Evolutionary conservation across 2,888 invertebrate genomes (phyloP).

Genomic region (Sphaeridia pumilis): DNA sequence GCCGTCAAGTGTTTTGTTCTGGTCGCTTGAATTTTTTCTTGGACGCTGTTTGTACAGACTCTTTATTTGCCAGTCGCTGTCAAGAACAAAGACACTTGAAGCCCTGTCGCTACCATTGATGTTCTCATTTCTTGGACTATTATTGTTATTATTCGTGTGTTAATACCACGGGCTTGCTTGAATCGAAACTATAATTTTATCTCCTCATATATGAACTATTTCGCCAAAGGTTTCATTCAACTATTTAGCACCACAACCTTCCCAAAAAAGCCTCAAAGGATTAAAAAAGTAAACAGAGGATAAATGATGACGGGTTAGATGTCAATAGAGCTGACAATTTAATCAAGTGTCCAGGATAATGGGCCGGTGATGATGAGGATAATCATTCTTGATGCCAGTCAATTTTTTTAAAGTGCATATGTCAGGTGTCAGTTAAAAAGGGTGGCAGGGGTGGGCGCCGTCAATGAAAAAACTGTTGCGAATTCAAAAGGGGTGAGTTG

Average conservation of each 20-base stretch:
- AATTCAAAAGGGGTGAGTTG: neutral
- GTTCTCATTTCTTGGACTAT: too few relatives aligned
- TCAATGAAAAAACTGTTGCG: conserved; percentile 5
- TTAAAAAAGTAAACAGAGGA: conserved; percentile 3
- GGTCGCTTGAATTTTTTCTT: neutral
- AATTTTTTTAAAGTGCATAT: conserved; percentile 3
- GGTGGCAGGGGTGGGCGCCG: conserved; percentile 11
- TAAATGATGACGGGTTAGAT: neutral
- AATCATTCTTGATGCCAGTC: conserved; percentile 30
- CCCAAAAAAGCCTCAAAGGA: too few relatives aligned
- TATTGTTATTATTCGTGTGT: too few relatives aligned
- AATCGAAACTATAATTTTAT: too few relatives aligned
- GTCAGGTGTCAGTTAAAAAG: conserved; percentile 18
- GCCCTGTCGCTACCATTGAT: too few relatives aligned
- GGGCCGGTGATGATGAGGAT: conserved; percentile 21
- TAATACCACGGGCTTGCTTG: too few relatives aligned
- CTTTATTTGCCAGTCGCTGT: too few relatives aligned
- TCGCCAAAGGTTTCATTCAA: too few relatives aligned
- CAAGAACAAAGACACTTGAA: too few relatives aligned
- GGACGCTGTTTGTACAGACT: too few relatives aligned
- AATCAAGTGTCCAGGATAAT: conserved; percentile 8
- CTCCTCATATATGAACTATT: too few relatives aligned
- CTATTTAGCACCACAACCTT: too few relatives aligned
- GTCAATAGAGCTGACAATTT: conserved; percentile 6
- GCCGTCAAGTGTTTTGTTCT: neutral